These are phyloP conservation scores for Vandiemenella viatica DNA, from an alignment of 2,888 invertebrate species.

Conservation along the genomic window DNA sequence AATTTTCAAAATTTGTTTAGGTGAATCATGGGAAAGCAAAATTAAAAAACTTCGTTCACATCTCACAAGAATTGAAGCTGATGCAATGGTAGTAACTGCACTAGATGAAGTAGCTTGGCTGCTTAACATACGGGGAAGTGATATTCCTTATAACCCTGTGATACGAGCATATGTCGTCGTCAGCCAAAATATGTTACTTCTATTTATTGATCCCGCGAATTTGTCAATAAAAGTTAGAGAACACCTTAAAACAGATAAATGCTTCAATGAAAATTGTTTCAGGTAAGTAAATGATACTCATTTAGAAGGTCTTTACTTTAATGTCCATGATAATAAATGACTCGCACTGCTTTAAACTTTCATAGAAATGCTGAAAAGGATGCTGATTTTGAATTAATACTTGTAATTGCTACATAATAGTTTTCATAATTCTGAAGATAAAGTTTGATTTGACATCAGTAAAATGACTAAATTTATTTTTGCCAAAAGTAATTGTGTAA, in stretches of 20 bases:
- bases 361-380: no score
- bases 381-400: no score
- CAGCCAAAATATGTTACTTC: no score
- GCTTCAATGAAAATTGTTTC: conserved; percentile 24
- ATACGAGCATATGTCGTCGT: conserved; percentile 60
- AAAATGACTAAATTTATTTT: no score
- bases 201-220: conserved; percentile 52
- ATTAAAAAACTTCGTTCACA: conserved; percentile 47
- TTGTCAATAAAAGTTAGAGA: conserved; percentile 30
- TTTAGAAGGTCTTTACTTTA: no score
- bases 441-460: no score
- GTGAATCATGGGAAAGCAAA: conserved; percentile 61
- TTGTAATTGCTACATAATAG: no score
- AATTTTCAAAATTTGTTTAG: conserved; percentile 27
- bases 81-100: conserved; percentile 71
- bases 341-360: no score
- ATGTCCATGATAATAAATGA: no score
- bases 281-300: conserved; percentile 1
- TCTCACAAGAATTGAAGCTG: conserved; percentile 43
- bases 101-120: conserved; percentile 81
- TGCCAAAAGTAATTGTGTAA: no score
- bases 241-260: conserved; percentile 39
- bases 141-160: conserved; percentile 67
- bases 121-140: conserved; percentile 72
- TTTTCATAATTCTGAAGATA: no score